Conservation (phyloP, 2,797 vertebrate species). For the Nyctibius grandis region DNA sequence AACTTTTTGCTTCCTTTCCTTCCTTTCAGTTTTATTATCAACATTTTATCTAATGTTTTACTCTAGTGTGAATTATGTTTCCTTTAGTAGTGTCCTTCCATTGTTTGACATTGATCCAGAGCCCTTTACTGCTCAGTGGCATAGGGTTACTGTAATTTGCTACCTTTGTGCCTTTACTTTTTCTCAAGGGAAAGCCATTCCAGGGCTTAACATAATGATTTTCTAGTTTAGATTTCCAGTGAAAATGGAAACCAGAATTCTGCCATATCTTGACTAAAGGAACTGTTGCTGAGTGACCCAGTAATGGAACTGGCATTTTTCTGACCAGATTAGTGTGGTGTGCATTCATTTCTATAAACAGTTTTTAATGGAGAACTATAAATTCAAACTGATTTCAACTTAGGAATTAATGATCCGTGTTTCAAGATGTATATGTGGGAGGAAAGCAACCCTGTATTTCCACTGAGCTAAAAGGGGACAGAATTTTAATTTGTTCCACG, state of each 20-base stretch:
- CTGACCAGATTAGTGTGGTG: constrained; percentile 12
- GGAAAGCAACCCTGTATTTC: neutral
- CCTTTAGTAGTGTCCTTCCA: constrained; percentile 9
- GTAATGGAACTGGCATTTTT: constrained; percentile 31
- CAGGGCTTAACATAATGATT: constrained; percentile 61
- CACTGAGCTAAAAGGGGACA: neutral
- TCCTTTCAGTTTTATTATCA: neutral
- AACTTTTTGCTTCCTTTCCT: neutral
- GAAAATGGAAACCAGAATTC: constrained; percentile 57
- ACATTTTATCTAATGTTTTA: constrained; percentile 8
- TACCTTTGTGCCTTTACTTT: constrained; percentile 66
- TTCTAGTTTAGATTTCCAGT: constrained; percentile 55
- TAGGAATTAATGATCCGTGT: neutral
- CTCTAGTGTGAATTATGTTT: neutral
- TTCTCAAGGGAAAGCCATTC: constrained; percentile 57
- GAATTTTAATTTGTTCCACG: neutral
- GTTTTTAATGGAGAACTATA: neutral
- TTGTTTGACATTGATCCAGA: constrained; percentile 57
- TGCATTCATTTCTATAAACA: neutral
- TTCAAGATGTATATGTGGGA: neutral
- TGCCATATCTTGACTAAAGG: constrained; percentile 16
- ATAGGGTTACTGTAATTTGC: constrained; percentile 68
- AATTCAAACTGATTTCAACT: constrained; percentile 2
- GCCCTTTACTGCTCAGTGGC: constrained; percentile 40
- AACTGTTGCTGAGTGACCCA: constrained; percentile 20